Evolutionary conservation across 2,888 invertebrate genomes (phyloP), one percentile per base, ranked within the genome.

Genomic region (Phyllotreta striolata): DNA sequence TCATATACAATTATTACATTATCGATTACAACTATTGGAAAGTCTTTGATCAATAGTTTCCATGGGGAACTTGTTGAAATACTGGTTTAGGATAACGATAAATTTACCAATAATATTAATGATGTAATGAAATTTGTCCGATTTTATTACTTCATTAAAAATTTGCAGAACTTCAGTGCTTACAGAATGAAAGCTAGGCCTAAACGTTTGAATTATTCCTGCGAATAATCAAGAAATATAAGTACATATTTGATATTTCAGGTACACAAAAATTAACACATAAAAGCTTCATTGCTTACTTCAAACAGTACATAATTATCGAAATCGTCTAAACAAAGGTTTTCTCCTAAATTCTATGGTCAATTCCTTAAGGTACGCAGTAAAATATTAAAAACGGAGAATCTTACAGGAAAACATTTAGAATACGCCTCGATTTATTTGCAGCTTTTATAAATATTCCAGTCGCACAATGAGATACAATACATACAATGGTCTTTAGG

Each of bases 401-500:
- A 24, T 24, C 24, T 24, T 3, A 24, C 4, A 24, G 24, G 24
- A 24, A 24, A 24, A 24, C 24, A 24, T 1, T 24, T 24, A 24
- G 14, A 47, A 14, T 24, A 47, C 9, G 9, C 4, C 34, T 35
- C 12, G 10, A 35, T 49, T 49, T 49, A 35, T 13, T 38, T 52
- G 8, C 24, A 24, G 24, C 24, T 24, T 24, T 24, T 24, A 24
- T 24, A 3, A 24, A 24, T 24, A 24, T 24, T 24, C 24, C 24
- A 24, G 24, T 24, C 24, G 4, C 24, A 40, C 35, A 10, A n/a
- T 24, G 35, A 44, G 58, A 49, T 63, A 63, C 63, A 63, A 63
- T 58, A 63, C 58, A 63, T 43, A 59, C 63, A 59, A 59, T 55
- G 24, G 1, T 59, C 41, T 55, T 59, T 63, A 59, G 59, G 63